Conservation (phyloP, 1,140 invertebrate genomes). For the Asbolus verrucosus region DNA sequence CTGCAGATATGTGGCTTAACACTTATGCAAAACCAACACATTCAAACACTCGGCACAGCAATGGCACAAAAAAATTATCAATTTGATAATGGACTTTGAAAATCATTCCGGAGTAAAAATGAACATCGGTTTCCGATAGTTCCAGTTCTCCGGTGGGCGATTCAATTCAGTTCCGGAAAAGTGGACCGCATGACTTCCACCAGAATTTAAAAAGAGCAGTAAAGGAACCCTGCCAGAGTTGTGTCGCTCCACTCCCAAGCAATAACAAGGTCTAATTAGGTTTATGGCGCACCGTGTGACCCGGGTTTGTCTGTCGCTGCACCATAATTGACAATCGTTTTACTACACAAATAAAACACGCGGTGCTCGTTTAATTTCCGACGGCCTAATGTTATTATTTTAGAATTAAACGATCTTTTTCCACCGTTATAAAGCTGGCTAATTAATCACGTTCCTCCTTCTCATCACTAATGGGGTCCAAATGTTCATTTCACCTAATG, state of each 20-base stretch:
- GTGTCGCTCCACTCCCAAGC: conserved; percentile 5
- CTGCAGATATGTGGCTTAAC: too few relatives aligned
- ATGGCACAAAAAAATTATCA: too few relatives aligned
- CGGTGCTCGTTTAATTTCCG: conserved; percentile 47
- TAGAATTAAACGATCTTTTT: conserved; percentile 49
- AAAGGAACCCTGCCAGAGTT: conserved; percentile 19
- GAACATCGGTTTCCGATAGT: too few relatives aligned
- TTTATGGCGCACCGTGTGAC: conserved; percentile 45
- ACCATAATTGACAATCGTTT: conserved; percentile 46
- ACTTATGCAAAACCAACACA: too few relatives aligned
- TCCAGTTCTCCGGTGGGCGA: too few relatives aligned
- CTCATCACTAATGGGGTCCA: conserved; percentile 64
- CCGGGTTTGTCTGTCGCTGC: conserved; percentile 32
- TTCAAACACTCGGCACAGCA: too few relatives aligned
- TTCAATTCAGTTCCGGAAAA: conserved; percentile 33
- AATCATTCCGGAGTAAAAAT: too few relatives aligned
- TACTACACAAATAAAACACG: conserved; percentile 44
- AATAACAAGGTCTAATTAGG: conserved; percentile 47
- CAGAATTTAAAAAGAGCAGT: conserved; percentile 30
- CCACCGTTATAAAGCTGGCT: conserved; percentile 50
- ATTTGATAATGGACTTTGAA: too few relatives aligned
- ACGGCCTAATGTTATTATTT: conserved; percentile 49
- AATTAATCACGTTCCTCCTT: conserved; percentile 63
- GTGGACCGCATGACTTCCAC: conserved; percentile 34
- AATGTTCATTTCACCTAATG: conserved; percentile 66